Conservation (phyloP, 2,888 invertebrate genomes). For the Dolichopus griseipennis region DNA sequence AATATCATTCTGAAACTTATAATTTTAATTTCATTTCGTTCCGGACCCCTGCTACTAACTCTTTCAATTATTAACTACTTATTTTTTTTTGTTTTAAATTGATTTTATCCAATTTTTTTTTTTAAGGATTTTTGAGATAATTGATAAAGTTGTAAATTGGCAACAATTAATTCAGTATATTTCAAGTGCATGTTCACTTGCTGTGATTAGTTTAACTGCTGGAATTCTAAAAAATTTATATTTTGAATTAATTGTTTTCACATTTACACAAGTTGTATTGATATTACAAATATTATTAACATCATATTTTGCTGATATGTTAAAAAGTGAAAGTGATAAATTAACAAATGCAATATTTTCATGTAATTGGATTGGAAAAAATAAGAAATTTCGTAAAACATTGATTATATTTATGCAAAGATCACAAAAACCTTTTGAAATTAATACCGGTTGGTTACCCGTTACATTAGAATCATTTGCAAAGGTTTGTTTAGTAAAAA, state of each 20-base stretch:
- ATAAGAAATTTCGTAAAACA: constrained; percentile 24
- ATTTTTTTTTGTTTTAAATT: too few species aligned
- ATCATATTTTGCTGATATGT: constrained; percentile 25
- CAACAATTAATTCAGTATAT: background rate
- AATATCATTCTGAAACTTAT: too few species aligned
- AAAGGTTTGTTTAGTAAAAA: constrained; percentile 18
- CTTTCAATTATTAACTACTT: too few species aligned
- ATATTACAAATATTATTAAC: constrained; percentile 7
- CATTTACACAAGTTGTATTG: background rate
- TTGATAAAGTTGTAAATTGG: background rate
- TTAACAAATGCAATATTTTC: constrained; percentile 27
- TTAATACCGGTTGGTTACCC: constrained; percentile 27
- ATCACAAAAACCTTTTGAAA: constrained; percentile 23
- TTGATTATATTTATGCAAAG: constrained; percentile 31
- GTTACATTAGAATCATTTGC: constrained; percentile 27
- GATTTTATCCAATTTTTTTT: background rate
- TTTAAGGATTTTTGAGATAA: background rate
- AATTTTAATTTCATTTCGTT: too few species aligned
- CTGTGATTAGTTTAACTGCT: background rate
- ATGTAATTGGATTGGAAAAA: constrained; percentile 28
- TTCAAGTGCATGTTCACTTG: background rate
- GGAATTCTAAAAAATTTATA: too few species aligned
- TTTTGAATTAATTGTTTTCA: background rate
- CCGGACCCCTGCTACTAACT: too few species aligned
- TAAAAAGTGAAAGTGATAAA: constrained; percentile 23